A percentile compares a stretch with the other conserved stretches of the same genome.
Conservation (phyloP, 2,113 vertebrate species). For the Vireo altiloquus region DNA sequence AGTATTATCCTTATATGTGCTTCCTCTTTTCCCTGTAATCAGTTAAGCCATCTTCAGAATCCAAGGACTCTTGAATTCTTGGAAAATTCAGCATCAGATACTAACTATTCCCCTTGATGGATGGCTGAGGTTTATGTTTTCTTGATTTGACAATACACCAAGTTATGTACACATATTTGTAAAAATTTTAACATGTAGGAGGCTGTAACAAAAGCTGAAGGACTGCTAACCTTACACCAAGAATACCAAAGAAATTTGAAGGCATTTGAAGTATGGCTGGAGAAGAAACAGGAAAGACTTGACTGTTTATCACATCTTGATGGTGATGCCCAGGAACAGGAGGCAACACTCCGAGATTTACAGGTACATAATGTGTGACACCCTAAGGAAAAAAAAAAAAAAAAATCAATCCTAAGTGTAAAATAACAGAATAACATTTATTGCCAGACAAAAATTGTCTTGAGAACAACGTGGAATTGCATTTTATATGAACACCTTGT, state of each 20-base stretch:
- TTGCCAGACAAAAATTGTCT: neutral
- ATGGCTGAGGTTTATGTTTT: neutral
- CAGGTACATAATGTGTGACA: slow-evolving; percentile 74
- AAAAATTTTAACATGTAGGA: slow-evolving; percentile 72
- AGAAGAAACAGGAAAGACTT: slow-evolving; percentile 86
- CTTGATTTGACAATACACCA: neutral
- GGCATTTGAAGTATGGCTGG: slow-evolving; percentile 91
- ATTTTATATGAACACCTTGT: neutral
- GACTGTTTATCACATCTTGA: slow-evolving; percentile 78
- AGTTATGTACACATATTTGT: neutral
- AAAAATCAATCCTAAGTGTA: neutral
- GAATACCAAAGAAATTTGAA: slow-evolving; percentile 90
- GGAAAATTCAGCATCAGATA: neutral
- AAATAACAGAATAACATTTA: neutral
- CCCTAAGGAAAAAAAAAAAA: neutral
- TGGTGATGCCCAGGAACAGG: slow-evolving; percentile 80
- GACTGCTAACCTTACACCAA: slow-evolving; percentile 85
- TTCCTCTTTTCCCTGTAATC: neutral
- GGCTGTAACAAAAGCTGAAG: slow-evolving; percentile 83
- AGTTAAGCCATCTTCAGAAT: neutral
- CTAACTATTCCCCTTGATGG: neutral
- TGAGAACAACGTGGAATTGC: neutral
- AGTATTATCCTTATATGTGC: neutral
- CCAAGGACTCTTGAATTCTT: neutral
- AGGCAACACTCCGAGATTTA: slow-evolving; percentile 81